phyloP scores from a whole-genome alignment of 2,797 vertebrate species.

The Leptodactylus fallax region DNA sequence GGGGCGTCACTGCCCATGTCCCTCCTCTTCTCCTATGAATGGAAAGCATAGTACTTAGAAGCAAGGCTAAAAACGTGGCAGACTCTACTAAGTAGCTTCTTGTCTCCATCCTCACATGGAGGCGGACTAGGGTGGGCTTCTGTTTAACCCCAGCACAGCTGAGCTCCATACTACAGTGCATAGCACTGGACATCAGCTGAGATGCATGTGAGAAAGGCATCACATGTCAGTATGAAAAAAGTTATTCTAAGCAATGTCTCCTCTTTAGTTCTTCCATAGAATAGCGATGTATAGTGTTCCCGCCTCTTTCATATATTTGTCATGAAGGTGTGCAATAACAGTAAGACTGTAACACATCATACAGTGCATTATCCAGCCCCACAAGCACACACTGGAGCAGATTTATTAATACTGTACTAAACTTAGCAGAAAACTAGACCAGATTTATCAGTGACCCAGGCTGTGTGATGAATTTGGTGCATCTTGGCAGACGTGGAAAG shows the following conservation, averaged over 20 bases:
- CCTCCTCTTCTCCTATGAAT: constrained; percentile 55
- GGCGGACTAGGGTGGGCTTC: constrained; percentile 42
- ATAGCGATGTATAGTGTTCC: background rate
- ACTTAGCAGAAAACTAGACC: too few species aligned
- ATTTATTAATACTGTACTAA: too few species aligned
- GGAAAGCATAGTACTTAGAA: constrained; percentile 27
- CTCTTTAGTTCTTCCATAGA: background rate
- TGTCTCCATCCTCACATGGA: constrained; percentile 24
- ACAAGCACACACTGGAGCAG: too few species aligned
- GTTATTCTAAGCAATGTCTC: background rate
- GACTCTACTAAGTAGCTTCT: constrained; percentile 39
- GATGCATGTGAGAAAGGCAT: background rate
- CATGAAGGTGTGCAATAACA: too few species aligned
- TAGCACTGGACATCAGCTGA: background rate
- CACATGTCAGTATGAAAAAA: background rate
- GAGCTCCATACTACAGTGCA: background rate
- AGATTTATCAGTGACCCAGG: too few species aligned
- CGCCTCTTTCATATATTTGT: too few species aligned
- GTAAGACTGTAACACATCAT: too few species aligned
- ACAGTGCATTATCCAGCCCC: too few species aligned
- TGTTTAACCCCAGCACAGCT: constrained; percentile 22
- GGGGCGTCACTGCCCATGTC: background rate
- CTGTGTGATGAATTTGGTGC: too few species aligned
- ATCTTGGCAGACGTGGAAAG: too few species aligned
- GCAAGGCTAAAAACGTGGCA: constrained; percentile 56